Percentiles rank a stretch among this genome's conserved stretches.
Conservation (phyloP, 1,140 invertebrate species). For the Drosophila mojavensis region DNA sequence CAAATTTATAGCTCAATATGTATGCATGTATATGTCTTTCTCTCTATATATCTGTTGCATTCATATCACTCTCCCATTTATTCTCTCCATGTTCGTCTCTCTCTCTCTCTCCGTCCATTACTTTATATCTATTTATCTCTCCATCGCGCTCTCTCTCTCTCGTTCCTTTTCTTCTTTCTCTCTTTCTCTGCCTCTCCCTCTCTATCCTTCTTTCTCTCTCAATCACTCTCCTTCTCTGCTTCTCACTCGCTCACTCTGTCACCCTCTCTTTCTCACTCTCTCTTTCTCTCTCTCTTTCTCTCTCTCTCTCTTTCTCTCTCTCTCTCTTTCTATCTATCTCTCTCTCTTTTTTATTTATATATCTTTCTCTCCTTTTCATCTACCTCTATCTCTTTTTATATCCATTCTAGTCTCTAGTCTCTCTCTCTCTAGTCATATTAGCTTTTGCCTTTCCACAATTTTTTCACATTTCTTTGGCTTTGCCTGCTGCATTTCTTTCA, state of each 20-base stretch:
- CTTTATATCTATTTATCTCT: too few relatives aligned
- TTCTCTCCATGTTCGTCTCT: too few relatives aligned
- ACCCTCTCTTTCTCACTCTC: background rate
- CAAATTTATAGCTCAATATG: too few relatives aligned
- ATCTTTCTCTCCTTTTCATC: background rate
- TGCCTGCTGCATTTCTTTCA: slow-evolving; percentile 41
- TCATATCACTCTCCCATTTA: too few relatives aligned
- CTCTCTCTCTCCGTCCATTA: too few relatives aligned
- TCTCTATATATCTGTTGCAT: too few relatives aligned
- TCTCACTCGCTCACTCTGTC: background rate
- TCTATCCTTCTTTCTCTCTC: background rate
- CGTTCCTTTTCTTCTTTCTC: too few relatives aligned
- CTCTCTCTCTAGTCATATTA: background rate
- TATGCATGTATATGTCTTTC: too few relatives aligned
- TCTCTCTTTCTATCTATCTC: background rate
- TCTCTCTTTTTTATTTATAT: background rate
- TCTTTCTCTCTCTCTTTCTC: background rate
- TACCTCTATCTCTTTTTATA: background rate
- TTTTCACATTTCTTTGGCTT: slow-evolving; percentile 27
- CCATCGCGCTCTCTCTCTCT: too few relatives aligned
- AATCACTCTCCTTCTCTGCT: too few relatives aligned
- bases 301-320: background rate
- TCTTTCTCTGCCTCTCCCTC: background rate
- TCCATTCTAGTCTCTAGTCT: background rate
- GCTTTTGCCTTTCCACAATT: background rate